Conservation (phyloP, 2,797 vertebrate genomes). For the Oryzias sinensis region DNA sequence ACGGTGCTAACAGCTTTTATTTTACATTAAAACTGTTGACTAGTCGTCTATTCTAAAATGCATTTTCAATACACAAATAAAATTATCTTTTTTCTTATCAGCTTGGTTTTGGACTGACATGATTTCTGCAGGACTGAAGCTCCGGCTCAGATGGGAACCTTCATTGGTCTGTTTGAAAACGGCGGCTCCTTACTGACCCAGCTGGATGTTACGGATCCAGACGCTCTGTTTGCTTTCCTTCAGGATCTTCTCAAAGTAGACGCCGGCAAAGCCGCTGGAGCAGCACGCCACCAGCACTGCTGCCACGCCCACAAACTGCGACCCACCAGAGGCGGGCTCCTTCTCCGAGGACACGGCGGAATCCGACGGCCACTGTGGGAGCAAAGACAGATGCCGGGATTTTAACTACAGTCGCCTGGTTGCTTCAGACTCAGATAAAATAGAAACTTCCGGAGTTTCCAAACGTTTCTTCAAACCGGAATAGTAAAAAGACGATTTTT, state of each 20-base stretch:
- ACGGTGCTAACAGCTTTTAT: too few relatives aligned
- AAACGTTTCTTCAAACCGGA: too few relatives aligned
- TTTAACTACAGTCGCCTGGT: neutral
- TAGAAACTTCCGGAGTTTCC: too few relatives aligned
- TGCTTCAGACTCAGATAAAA: neutral
- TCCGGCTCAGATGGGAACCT: too few relatives aligned
- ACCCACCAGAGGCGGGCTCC: constrained; percentile 83
- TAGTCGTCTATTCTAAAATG: too few relatives aligned
- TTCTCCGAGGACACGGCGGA: constrained; percentile 68
- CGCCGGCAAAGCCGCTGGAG: constrained; percentile 96
- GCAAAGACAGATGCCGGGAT: constrained; percentile 2
- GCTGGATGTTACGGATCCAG: constrained; percentile 98
- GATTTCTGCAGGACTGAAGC: too few relatives aligned
- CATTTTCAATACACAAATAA: too few relatives aligned
- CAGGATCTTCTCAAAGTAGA: constrained; percentile 99
- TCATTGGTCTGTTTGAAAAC: too few relatives aligned
- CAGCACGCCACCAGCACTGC: constrained; percentile 94
- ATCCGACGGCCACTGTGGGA: constrained; percentile 89
- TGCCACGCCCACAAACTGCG: constrained; percentile 87
- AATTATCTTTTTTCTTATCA: too few relatives aligned
- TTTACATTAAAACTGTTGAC: too few relatives aligned
- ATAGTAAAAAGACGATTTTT: too few relatives aligned
- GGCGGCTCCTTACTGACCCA: constrained; percentile 75
- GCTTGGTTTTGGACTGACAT: too few relatives aligned
- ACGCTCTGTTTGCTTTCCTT: constrained; percentile 98